phyloP scores from a whole-genome alignment of 2,113 vertebrate species.

The Condylura cristata region DNA sequence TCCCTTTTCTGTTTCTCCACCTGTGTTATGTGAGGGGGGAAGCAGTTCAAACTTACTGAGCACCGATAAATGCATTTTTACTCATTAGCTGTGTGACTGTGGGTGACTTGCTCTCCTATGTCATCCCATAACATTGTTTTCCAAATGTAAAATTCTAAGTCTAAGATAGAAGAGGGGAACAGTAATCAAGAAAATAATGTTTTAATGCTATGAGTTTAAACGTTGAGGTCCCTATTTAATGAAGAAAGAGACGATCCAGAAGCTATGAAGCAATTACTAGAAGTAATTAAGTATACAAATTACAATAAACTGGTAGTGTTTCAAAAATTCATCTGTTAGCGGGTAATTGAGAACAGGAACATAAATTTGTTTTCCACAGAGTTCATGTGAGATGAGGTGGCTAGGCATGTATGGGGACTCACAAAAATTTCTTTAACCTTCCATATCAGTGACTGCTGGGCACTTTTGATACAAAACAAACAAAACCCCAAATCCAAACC shows the following conservation, averaged over 20 bases:
- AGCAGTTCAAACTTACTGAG: neutral
- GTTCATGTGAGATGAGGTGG: neutral
- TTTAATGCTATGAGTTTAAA: neutral
- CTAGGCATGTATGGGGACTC: neutral
- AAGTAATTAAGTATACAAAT: neutral
- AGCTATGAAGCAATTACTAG: neutral
- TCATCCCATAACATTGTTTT: conserved; percentile 23
- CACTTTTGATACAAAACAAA: conserved; percentile 35
- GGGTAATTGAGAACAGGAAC: neutral
- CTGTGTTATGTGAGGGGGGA: neutral
- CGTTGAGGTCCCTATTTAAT: neutral
- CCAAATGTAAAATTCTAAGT: conserved; percentile 3
- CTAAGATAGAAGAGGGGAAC: neutral
- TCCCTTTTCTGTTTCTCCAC: conserved; percentile 12
- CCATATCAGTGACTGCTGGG: neutral
- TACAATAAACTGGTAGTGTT: conserved; percentile 3
- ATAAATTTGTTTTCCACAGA: neutral
- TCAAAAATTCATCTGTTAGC: neutral
- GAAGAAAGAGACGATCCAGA: neutral
- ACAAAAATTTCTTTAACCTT: neutral
- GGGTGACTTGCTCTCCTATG: neutral
- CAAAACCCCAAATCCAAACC: too few relatives aligned
- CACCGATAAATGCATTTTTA: neutral
- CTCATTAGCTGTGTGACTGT: neutral
- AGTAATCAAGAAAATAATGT: conserved; percentile 1